These are phyloP conservation scores for Heterodera carotae DNA, from an alignment of 1,140 invertebrate genomes.

Conservation along the genomic window DNA sequence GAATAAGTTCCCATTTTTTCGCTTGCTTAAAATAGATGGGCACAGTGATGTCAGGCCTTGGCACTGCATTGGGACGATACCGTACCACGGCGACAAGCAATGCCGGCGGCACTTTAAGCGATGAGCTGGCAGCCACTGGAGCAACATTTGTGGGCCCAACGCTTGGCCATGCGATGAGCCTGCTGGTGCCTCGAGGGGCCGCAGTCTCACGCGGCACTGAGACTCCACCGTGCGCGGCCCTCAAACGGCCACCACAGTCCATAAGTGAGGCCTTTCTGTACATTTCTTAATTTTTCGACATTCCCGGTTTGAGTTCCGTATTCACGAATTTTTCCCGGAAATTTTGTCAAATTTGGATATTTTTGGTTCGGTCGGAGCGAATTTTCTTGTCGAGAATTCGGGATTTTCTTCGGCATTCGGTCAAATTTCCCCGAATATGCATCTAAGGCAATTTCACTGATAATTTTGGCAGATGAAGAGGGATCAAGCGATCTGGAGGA, in stretches of 20 bases:
- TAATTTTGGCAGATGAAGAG: background rate
- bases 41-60: background rate
- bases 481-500: background rate
- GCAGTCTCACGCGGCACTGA: background rate
- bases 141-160: background rate
- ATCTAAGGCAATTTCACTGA: too few relatives aligned
- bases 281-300: too few relatives aligned
- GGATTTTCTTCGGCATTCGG: too few relatives aligned
- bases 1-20: too few relatives aligned
- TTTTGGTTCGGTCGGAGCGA: too few relatives aligned
- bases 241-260: background rate
- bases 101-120: background rate
- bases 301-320: too few relatives aligned
- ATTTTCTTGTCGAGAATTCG: too few relatives aligned
- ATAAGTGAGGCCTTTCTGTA: background rate
- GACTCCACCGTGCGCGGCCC: too few relatives aligned
- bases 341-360: too few relatives aligned
- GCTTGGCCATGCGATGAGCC: slow-evolving; percentile 1
- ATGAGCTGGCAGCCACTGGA: background rate
- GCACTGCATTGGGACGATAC: background rate
- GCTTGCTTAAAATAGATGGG: too few relatives aligned
- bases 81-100: background rate
- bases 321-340: too few relatives aligned
- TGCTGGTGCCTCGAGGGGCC: background rate
- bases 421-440: too few relatives aligned